A percentile compares a stretch with the other conserved stretches of the same genome.
These are phyloP conservation scores for Nebria salina DNA, from an alignment of 2,888 invertebrate genomes.

Conservation along the genomic window DNA sequence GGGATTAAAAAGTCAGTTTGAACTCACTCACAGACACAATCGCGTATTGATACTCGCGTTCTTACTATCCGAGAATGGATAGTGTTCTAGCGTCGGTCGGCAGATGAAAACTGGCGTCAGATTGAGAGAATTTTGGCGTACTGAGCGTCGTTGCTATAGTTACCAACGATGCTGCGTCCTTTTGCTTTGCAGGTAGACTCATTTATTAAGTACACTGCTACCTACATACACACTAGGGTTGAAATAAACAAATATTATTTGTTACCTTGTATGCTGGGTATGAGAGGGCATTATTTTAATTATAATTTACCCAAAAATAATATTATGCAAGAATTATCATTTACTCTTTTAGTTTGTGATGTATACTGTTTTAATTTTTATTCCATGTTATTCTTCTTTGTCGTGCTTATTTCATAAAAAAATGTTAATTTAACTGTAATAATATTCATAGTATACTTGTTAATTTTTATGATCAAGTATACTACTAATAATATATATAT, in stretches of 20 bases:
- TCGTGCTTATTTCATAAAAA: no score
- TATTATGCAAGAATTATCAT: neutral
- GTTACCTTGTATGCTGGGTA: neutral
- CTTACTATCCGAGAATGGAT: neutral
- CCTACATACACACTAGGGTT: neutral
- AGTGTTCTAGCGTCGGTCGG: neutral
- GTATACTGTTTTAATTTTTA: neutral
- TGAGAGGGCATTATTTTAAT: neutral
- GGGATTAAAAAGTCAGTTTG: neutral
- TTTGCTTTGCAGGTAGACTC: neutral
- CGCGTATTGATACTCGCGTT: neutral
- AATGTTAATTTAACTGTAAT: no score
- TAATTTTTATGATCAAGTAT: no score
- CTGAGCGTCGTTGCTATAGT: conserved; percentile 7
- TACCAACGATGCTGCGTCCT: conserved; percentile 15
- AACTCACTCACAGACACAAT: neutral
- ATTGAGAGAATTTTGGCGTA: neutral
- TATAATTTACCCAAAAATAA: neutral
- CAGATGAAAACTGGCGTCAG: neutral
- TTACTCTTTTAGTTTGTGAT: neutral
- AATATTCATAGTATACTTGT: no score
- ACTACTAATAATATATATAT: conserved; percentile 5
- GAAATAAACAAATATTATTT: neutral
- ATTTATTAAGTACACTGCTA: neutral
- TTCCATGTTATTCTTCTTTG: neutral